Conservation (phyloP, 2,113 vertebrate genomes). For the Kryptolebias marmoratus region DNA sequence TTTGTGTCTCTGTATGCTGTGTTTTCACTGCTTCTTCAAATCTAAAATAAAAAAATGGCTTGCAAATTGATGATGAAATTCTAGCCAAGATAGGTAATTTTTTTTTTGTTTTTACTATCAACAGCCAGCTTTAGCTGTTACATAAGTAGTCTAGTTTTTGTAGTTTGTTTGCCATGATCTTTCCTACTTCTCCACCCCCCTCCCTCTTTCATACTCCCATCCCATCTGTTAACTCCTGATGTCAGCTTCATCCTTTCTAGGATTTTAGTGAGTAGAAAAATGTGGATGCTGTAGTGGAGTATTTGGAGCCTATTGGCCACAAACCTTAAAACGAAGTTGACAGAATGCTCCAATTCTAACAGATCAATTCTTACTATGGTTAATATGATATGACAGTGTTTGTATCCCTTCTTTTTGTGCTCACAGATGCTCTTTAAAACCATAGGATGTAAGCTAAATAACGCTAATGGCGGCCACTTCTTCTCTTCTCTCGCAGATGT, state of each 20-base stretch:
- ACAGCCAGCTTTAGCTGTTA: constrained; percentile 36
- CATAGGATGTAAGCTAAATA: constrained; percentile 1
- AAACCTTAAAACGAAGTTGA: not conserved
- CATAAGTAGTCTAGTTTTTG: constrained; percentile 16
- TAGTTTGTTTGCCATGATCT: constrained; percentile 23
- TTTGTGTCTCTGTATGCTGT: constrained; percentile 31
- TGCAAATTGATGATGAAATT: constrained; percentile 8
- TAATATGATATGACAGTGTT: not conserved
- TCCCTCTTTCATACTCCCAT: constrained; percentile 31
- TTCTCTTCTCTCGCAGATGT: constrained; percentile 81
- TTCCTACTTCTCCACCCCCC: constrained; percentile 11
- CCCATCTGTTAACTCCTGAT: constrained; percentile 56
- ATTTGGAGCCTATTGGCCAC: constrained; percentile 6
- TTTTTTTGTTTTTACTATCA: not conserved
- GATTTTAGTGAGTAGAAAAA: constrained; percentile 32
- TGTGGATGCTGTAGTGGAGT: constrained; percentile 8
- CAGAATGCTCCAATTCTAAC: not conserved
- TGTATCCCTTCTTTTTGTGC: not conserved
- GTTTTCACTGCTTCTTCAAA: constrained; percentile 20
- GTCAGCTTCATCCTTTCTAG: constrained; percentile 34
- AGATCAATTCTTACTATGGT: not conserved
- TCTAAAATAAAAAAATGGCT: constrained; percentile 1
- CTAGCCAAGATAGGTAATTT: not conserved
- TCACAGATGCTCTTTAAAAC: not conserved
- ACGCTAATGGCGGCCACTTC: not conserved